Percentiles rank a stretch among this genome's conserved stretches.
phyloP scores from a whole-genome alignment of 2,113 vertebrate species.

The Sander lucioperca region DNA sequence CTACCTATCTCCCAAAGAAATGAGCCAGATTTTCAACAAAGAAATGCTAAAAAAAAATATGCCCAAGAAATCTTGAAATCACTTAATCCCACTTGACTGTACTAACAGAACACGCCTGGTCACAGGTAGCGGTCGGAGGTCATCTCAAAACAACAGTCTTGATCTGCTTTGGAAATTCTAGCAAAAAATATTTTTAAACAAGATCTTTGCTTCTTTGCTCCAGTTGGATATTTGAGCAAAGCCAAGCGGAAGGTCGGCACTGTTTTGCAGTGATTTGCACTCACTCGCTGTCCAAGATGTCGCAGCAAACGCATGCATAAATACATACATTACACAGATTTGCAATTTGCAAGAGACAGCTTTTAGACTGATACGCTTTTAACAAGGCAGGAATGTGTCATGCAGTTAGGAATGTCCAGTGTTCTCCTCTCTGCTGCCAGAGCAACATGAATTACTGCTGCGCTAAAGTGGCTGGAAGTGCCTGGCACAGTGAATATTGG shows the following conservation, averaged over 20 bases:
- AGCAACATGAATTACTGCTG: constrained; percentile 32
- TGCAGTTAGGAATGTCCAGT: constrained; percentile 59
- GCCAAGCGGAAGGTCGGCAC: constrained; percentile 50
- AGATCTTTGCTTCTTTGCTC: constrained; percentile 31
- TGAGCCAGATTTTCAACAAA: not conserved
- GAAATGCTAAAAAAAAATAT: constrained; percentile 33
- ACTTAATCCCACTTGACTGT: constrained; percentile 4
- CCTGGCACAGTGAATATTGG: constrained; percentile 50
- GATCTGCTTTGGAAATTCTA: constrained; percentile 74
- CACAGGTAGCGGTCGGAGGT: constrained; percentile 34
- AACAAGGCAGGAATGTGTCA: constrained; percentile 67
- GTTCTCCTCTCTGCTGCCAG: constrained; percentile 38
- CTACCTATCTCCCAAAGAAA: constrained; percentile 13
- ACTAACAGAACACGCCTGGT: constrained; percentile 25
- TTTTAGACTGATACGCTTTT: constrained; percentile 44
- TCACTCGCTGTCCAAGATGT: constrained; percentile 22
- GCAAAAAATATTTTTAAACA: constrained; percentile 29
- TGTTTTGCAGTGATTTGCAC: constrained; percentile 26
- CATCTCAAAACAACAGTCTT: constrained; percentile 47
- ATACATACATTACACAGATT: constrained; percentile 28
- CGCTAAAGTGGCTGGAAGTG: constrained; percentile 57
- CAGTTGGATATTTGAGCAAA: constrained; percentile 6
- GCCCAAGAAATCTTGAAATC: constrained; percentile 45
- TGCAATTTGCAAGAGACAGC: constrained; percentile 53
- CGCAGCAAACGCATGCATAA: constrained; percentile 43